Percentiles rank a stretch among this genome's conserved stretches.
These are phyloP conservation scores for Sesamia nonagrioides DNA, from an alignment of 1,140 invertebrate genomes.

Conservation along the genomic window DNA sequence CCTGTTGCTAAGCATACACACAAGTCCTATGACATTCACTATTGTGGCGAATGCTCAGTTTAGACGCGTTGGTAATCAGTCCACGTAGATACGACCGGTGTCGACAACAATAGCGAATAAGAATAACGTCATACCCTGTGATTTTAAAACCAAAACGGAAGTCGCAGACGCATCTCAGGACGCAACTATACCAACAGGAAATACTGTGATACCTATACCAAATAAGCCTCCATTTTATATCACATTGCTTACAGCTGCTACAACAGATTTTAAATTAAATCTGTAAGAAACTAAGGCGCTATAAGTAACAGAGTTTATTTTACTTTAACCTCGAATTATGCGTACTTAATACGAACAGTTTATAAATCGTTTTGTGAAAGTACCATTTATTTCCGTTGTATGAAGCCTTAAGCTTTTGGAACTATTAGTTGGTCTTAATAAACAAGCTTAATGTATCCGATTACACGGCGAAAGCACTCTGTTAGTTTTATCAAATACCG, in stretches of 20 bases:
- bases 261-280: constrained; percentile 1
- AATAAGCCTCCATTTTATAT: constrained; percentile 42
- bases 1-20: constrained; percentile 31
- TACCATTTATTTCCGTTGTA: constrained; percentile 39
- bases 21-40: constrained; percentile 24
- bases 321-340: constrained; percentile 11
- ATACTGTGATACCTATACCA: constrained; percentile 63
- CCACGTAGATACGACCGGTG: constrained; percentile 68
- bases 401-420: constrained; percentile 30
- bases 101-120: constrained; percentile 72
- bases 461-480: constrained; percentile 29
- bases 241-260: neutral
- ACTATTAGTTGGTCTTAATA: constrained; percentile 43
- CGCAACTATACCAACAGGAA: constrained; percentile 27
- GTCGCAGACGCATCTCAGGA: constrained; percentile 63
- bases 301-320: constrained; percentile 2
- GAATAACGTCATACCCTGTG: constrained; percentile 72
- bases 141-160: constrained; percentile 79
- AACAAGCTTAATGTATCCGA: constrained; percentile 46
- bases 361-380: constrained; percentile 31
- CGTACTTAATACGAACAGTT: constrained; percentile 25
- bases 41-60: constrained; percentile 30
- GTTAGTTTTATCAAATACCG: constrained; percentile 15
- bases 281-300: neutral
- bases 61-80: constrained; percentile 61